Percentiles rank a stretch among this genome's conserved stretches.
These are phyloP conservation scores for Pocota personata DNA, from an alignment of 2,888 invertebrate species.

Conservation along the genomic window DNA sequence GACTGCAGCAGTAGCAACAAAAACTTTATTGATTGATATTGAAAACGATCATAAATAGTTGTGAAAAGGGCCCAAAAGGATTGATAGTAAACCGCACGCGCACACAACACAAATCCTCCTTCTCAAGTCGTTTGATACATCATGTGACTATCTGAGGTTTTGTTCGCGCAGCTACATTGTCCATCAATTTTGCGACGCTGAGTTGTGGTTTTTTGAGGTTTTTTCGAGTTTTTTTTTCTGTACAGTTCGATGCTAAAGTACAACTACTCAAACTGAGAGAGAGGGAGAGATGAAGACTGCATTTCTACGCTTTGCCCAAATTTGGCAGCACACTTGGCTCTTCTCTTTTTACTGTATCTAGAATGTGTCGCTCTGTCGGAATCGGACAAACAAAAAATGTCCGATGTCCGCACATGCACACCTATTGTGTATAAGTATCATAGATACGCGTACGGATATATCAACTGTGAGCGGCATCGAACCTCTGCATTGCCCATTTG, in stretches of 20 bases:
- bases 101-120: slow-evolving; percentile 36
- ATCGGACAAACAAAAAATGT: slow-evolving; percentile 32
- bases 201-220: neutral
- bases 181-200: slow-evolving; percentile 32
- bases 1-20: slow-evolving; percentile 34
- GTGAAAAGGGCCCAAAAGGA: slow-evolving; percentile 37
- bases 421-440: neutral
- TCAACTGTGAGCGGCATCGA: slow-evolving; percentile 34
- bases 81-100: slow-evolving; percentile 50
- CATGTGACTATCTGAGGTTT: slow-evolving; percentile 3
- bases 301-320: slow-evolving; percentile 58
- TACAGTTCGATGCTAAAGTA: neutral
- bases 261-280: neutral
- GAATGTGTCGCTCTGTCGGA: slow-evolving; percentile 49
- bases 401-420: slow-evolving; percentile 7
- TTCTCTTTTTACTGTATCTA: slow-evolving; percentile 2
- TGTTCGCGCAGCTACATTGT: slow-evolving; percentile 16
- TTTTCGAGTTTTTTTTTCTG: neutral
- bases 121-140: slow-evolving; percentile 16
- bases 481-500: slow-evolving; percentile 57
- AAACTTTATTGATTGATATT: slow-evolving; percentile 40
- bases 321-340: slow-evolving; percentile 45
- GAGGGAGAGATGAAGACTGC: slow-evolving; percentile 31
- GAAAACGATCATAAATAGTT: slow-evolving; percentile 57
- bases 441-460: slow-evolving; percentile 41